These are phyloP conservation scores for Sebastes alutus DNA, from an alignment of 2,797 vertebrate genomes.

Conservation along the genomic window DNA sequence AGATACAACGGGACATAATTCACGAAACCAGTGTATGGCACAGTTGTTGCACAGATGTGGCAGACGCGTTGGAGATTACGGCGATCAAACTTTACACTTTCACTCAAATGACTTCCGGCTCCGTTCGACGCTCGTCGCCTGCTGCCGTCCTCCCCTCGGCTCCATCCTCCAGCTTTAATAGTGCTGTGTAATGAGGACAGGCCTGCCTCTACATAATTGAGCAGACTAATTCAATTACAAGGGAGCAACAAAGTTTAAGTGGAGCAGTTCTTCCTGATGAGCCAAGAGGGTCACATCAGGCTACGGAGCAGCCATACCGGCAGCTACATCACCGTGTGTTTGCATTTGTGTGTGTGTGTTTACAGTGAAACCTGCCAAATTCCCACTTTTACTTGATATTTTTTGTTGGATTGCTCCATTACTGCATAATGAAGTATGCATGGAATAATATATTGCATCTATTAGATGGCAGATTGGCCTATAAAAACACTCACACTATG, in stretches of 20 bases:
- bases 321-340: not conserved
- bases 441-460: conserved; percentile 32
- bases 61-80: conserved; percentile 28
- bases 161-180: conserved; percentile 65
- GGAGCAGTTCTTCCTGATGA: conserved; percentile 73
- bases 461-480: conserved; percentile 32
- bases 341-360: not conserved
- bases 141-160: conserved; percentile 41
- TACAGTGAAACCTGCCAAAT: conserved; percentile 7
- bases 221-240: conserved; percentile 81
- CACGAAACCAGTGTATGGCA: not conserved
- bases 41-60: conserved; percentile 35
- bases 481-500: conserved; percentile 3
- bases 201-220: conserved; percentile 75
- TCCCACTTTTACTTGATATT: conserved; percentile 11
- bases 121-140: not conserved
- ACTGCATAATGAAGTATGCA: conserved; percentile 22
- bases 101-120: conserved; percentile 45
- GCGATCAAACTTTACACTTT: conserved; percentile 49
- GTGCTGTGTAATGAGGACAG: conserved; percentile 72
- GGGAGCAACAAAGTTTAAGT: conserved; percentile 78
- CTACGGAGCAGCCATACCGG: conserved; percentile 25
- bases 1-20: conserved; percentile 38
- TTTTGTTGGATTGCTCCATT: conserved; percentile 22
- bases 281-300: conserved; percentile 63